Evolutionary conservation across 2,888 invertebrate genomes (phyloP), one percentile per base, ranked within the genome.

Genomic region (Acrobasis suavella): DNA sequence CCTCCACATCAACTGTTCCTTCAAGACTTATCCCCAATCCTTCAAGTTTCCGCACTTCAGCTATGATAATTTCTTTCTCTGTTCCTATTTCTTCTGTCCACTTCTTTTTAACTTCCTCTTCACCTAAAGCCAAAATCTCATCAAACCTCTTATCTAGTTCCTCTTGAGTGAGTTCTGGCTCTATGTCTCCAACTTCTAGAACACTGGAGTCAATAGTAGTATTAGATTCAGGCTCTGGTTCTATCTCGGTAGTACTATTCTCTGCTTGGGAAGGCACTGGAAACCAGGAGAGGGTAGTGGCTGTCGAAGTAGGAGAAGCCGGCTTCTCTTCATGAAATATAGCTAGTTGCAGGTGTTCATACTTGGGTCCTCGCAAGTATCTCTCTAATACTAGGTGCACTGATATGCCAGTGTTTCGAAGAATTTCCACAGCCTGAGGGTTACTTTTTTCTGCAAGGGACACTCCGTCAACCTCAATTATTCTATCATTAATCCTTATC

Each of bases 1-100:
- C 96, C 90, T 99, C 99, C 32, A 99, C 98, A 82, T 99, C 99
- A 14, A 99, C 99, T 0, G 99, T 99, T 42, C 99, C 99, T 91
- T 99, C 99, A 69, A 99, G 93, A 85, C 98, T 99, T 77, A 99
- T 98, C 7, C 99, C 99, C 69, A 99, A 94, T 60, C 98, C 99
- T 77, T 96, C 96, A 76, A 98, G 95, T 93, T 98, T 98, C 76
- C 96, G 96, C 72, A 99, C 93, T 91, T 98, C 98, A 65, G 98
- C 97, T 71, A 98, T 96, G 82, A 98, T 95, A 81, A 98, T 97
- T 85, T 98, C 96, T 76, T 96, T 96, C 66, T 96, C 96, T 61
- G 95, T 93, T 2, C 97, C 97, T 75, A 98, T 94, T 80, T 98
- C 95, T 75, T 94, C 94, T 79, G 95, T 94, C 96, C 97, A 97